A percentile compares a stretch with the other conserved stretches of the same genome.
Evolutionary conservation across 2,797 vertebrate genomes (phyloP).

Genomic region (Gallinago stenura): DNA sequence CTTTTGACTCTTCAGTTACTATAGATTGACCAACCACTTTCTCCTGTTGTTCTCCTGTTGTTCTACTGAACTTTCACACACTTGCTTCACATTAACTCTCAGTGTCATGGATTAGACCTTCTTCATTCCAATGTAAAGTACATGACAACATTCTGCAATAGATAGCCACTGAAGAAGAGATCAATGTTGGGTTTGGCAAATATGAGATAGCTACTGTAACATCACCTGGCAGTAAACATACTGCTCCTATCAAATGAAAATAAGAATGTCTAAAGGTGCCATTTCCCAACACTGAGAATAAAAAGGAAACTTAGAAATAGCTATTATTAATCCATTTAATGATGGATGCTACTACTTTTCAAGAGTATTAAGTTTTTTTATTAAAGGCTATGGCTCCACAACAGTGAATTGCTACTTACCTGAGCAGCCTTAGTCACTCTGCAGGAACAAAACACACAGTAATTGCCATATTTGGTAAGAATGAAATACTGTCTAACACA

Average conservation of each 20-base stretch:
- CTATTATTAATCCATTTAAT: constrained; percentile 1
- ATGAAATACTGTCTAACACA: neutral
- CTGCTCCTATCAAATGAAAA: neutral
- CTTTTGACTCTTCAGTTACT: neutral
- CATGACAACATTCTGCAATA: neutral
- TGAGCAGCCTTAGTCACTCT: neutral
- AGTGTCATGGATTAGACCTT: neutral
- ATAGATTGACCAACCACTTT: neutral
- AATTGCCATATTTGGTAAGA: neutral
- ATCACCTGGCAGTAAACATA: neutral
- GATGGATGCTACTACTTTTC: neutral
- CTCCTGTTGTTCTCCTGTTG: neutral
- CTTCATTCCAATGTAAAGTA: neutral
- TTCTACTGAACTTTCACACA: neutral
- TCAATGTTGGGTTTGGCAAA: neutral
- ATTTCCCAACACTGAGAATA: neutral
- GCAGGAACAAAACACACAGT: neutral
- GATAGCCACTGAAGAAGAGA: neutral
- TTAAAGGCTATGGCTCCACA: neutral
- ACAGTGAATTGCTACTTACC: neutral
- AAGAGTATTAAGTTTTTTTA: neutral
- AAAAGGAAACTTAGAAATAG: neutral
- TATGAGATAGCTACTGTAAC: neutral
- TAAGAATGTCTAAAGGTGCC: neutral
- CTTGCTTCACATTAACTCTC: neutral